These are phyloP conservation scores for Synanthedon andrenaeformis DNA, from an alignment of 2,888 invertebrate species.

Conservation along the genomic window DNA sequence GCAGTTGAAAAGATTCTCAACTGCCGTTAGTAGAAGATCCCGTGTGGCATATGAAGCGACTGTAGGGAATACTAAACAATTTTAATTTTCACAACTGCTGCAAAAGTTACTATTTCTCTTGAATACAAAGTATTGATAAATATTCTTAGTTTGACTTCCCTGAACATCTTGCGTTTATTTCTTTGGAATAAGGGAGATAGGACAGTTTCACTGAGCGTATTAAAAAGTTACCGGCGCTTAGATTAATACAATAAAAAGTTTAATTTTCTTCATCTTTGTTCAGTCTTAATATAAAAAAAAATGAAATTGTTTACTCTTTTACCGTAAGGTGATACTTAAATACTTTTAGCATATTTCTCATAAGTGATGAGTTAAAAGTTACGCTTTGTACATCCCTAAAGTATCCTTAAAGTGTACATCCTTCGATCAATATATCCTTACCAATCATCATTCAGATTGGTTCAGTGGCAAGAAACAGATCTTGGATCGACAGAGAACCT, in stretches of 20 bases:
- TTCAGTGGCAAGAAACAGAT: too few relatives aligned
- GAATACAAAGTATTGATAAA: constrained; percentile 43
- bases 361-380: too few relatives aligned
- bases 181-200: constrained; percentile 52
- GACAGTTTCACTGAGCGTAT: constrained; percentile 53
- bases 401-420: too few relatives aligned
- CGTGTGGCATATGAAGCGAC: constrained; percentile 12
- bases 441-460: too few relatives aligned
- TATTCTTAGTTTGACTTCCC: constrained; percentile 34
- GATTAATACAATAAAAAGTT: constrained; percentile 53
- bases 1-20: constrained; percentile 38
- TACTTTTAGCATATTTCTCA: too few relatives aligned
- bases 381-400: too few relatives aligned
- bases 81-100: constrained; percentile 21
- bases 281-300: background rate
- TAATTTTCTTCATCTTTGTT: constrained; percentile 33
- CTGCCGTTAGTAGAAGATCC: constrained; percentile 25
- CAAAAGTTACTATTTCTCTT: constrained; percentile 21
- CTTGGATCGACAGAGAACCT: too few relatives aligned
- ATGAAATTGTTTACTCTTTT: background rate
- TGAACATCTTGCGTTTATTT: constrained; percentile 36
- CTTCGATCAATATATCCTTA: too few relatives aligned
- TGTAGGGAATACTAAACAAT: constrained; percentile 28
- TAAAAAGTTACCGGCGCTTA: constrained; percentile 59
- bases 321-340: too few relatives aligned